These are phyloP conservation scores for Teleogryllus occipitalis DNA, from an alignment of 1,140 invertebrate genomes.

Conservation along the genomic window DNA sequence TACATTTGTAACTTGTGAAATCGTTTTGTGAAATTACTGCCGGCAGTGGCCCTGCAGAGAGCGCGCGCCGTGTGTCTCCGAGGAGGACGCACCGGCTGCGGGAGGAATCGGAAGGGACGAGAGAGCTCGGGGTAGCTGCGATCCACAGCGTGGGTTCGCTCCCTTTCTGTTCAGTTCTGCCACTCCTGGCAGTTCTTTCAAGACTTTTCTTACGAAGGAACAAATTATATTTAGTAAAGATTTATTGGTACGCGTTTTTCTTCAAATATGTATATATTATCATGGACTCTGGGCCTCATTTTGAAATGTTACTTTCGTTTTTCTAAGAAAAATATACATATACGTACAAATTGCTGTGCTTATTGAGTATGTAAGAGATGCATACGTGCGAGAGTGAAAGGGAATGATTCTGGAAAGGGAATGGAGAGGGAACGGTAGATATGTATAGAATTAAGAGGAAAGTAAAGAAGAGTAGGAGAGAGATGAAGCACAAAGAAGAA, in stretches of 20 bases:
- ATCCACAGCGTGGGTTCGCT: background rate
- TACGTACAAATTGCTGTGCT: background rate
- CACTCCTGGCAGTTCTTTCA: background rate
- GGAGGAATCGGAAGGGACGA: too few relatives aligned
- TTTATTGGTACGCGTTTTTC: background rate
- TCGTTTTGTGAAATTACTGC: background rate
- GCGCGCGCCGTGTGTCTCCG: too few relatives aligned
- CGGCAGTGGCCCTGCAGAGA: background rate
- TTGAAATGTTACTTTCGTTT: background rate
- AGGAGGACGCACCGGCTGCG: too few relatives aligned
- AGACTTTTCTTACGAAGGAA: background rate
- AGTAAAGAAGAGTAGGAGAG: too few relatives aligned
- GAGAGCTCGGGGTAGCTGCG: too few relatives aligned
- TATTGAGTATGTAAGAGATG: too few relatives aligned
- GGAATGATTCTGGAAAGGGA: too few relatives aligned
- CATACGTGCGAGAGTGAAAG: too few relatives aligned
- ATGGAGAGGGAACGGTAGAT: too few relatives aligned
- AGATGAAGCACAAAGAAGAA: too few relatives aligned
- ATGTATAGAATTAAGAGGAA: too few relatives aligned
- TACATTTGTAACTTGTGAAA: background rate
- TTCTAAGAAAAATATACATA: background rate
- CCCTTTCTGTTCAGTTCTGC: background rate
- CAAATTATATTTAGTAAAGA: background rate
- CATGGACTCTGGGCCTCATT: background rate
- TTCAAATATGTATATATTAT: slow-evolving; percentile 3